Evolutionary conservation across 2,113 vertebrate species (phyloP).

Genomic region (Bungarus multicinctus): DNA sequence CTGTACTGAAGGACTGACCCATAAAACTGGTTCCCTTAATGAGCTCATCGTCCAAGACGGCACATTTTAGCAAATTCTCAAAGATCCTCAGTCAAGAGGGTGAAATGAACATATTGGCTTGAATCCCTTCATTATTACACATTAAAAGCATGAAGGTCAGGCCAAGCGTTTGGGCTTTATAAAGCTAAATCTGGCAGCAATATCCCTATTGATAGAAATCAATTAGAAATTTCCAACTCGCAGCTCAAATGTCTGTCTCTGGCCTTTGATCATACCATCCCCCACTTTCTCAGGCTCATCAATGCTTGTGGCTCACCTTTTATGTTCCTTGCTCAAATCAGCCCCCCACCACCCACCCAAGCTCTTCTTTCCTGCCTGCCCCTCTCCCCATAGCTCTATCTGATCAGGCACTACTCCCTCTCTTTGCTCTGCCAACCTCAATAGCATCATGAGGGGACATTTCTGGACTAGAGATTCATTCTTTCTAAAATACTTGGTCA

Average conservation of each 20-base stretch:
- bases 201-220: not conserved
- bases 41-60: not conserved
- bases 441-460: not conserved
- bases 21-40: accelerated
- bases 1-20: not conserved
- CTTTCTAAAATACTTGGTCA: not conserved
- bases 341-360: not conserved
- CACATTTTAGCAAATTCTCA: not conserved
- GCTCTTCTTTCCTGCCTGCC: not conserved
- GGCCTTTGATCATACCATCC: not conserved
- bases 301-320: not conserved
- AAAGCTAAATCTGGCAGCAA: not conserved
- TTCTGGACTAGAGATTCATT: not conserved
- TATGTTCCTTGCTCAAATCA: not conserved
- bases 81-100: not conserved
- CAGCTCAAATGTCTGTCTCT: not conserved
- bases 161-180: not conserved
- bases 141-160: not conserved
- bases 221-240: not conserved
- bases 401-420: not conserved
- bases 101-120: not conserved
- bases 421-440: not conserved
- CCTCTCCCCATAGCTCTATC: not conserved
- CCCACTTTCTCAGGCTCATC: not conserved
- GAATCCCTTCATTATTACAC: not conserved